A percentile compares a stretch with the other conserved stretches of the same genome.
Conservation (phyloP, 2,888 invertebrate genomes). For the Sepiola atlantica region DNA sequence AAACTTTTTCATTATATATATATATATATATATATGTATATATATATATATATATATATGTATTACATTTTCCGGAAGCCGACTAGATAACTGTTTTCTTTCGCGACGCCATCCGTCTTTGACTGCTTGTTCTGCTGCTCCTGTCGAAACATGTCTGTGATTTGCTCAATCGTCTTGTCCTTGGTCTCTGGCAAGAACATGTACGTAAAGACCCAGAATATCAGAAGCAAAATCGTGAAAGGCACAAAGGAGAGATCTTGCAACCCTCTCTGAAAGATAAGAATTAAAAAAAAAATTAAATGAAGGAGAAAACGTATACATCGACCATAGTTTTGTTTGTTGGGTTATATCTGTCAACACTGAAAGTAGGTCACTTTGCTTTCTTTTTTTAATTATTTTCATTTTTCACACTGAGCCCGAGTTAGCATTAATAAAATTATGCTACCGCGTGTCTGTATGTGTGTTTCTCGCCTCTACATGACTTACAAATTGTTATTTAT, state of each 20-base stretch:
- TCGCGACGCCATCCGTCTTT: neutral
- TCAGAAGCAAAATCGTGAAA: constrained; percentile 94
- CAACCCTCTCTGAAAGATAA: constrained; percentile 65
- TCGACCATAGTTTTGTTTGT: too few species aligned
- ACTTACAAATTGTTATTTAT: too few species aligned
- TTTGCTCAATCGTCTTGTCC: constrained; percentile 96
- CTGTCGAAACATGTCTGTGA: constrained; percentile 77
- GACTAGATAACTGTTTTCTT: constrained; percentile 33
- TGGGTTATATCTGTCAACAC: too few species aligned
- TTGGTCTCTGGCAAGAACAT: constrained; percentile 99
- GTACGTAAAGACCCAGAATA: constrained; percentile 94
- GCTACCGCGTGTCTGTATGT: too few species aligned
- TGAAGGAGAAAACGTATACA: neutral
- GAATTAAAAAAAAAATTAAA: neutral
- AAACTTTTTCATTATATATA: neutral
- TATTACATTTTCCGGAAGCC: constrained; percentile 39
- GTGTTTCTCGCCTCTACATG: too few species aligned
- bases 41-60: constrained; percentile 32
- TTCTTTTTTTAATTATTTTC: too few species aligned
- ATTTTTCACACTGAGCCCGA: neutral
- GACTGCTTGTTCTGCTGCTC: constrained; percentile 39
- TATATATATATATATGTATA: neutral
- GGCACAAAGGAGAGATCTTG: constrained; percentile 73
- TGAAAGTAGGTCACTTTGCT: too few species aligned
- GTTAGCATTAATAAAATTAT: neutral